A percentile compares a stretch with the other conserved stretches of the same genome.
Evolutionary conservation across 2,888 invertebrate species (phyloP).

Genomic region (Xanthia icteritia): DNA sequence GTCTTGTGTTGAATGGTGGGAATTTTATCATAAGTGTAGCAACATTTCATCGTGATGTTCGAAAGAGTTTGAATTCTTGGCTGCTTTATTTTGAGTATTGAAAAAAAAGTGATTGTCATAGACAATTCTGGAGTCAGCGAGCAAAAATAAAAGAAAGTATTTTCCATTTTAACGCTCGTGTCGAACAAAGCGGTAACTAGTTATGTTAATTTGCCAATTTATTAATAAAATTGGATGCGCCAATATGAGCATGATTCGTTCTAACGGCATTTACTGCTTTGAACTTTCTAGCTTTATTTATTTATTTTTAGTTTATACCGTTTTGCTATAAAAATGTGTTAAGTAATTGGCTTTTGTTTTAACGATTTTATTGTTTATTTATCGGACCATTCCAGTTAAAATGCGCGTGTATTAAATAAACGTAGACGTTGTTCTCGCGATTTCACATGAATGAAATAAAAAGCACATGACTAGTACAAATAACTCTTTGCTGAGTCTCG

Average conservation of each 20-base stretch:
- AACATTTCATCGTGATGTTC: conserved; percentile 16
- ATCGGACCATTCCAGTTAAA: conserved; percentile 20
- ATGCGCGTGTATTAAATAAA: conserved; percentile 25
- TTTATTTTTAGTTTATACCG: conserved; percentile 29
- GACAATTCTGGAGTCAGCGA: neutral
- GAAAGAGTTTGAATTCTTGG: conserved; percentile 2
- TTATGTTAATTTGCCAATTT: conserved; percentile 58
- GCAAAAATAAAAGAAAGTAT: conserved; percentile 23
- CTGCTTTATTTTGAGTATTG: neutral
- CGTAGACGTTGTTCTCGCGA: conserved; percentile 11
- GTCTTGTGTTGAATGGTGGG: conserved; percentile 12
- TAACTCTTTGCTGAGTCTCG: conserved; percentile 38
- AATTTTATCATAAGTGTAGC: conserved; percentile 11
- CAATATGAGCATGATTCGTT: conserved; percentile 33
- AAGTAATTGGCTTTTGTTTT: conserved; percentile 40
- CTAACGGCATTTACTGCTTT: conserved; percentile 38
- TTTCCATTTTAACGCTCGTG: conserved; percentile 32
- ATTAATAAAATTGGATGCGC: conserved; percentile 49
- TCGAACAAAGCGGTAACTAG: conserved; percentile 53
- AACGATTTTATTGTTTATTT: conserved; percentile 24
- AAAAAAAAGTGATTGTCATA: conserved; percentile 8
- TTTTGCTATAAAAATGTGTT: conserved; percentile 37
- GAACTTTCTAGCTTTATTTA: conserved; percentile 41
- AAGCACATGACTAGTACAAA: conserved; percentile 48
- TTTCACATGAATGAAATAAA: conserved; percentile 57